A percentile compares a stretch with the other conserved stretches of the same genome.
Evolutionary conservation across 2,888 invertebrate species (phyloP).

Genomic region (Nephrotoma flavescens): DNA sequence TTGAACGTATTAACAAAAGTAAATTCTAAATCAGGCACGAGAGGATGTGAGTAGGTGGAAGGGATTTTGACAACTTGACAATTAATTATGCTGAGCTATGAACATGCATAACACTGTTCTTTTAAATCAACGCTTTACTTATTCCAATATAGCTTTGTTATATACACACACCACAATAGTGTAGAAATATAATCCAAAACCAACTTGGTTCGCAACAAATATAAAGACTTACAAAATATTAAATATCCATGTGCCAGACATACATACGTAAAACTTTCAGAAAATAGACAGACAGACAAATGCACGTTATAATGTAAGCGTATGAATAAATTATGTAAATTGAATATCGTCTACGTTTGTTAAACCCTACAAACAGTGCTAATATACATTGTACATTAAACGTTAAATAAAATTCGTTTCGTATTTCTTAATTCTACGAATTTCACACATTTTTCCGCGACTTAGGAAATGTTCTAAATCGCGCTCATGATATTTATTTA

Average conservation of each 20-base stretch:
- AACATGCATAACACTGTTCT: no score
- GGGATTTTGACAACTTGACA: no score
- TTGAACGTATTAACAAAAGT: no score
- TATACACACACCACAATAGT: no score
- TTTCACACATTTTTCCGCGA: background rate
- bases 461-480: background rate
- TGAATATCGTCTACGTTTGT: background rate
- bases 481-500: background rate
- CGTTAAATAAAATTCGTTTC: background rate
- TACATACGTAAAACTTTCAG: background rate
- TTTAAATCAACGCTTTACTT: no score
- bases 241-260: background rate
- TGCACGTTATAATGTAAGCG: background rate
- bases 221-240: background rate
- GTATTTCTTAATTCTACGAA: background rate
- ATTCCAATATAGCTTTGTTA: no score
- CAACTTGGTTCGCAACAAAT: no score
- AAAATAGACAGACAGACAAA: background rate
- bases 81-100: no score
- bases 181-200: no score
- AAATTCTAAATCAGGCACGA: no score
- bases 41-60: no score
- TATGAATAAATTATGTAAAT: background rate
- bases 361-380: background rate
- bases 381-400: no score